Evolutionary conservation across 2,888 invertebrate genomes (phyloP).

Genomic region (Dasypogon diadema): DNA sequence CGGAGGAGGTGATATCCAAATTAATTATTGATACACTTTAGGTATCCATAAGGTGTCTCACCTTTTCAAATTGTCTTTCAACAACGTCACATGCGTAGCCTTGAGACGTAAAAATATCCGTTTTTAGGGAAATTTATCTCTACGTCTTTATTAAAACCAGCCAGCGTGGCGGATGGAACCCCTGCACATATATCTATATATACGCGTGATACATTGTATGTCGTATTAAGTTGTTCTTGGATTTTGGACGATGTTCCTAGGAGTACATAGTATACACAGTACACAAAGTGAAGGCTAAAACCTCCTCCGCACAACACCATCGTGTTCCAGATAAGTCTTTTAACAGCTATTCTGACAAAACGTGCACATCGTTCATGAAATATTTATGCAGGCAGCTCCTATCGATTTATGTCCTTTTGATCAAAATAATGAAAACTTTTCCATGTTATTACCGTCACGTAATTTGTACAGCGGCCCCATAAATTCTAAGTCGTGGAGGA

Average conservation of each 20-base stretch:
- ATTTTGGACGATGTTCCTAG: too few relatives aligned
- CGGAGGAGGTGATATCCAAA: neutral
- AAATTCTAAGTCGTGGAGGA: too few relatives aligned
- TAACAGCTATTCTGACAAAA: neutral
- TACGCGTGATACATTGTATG: neutral
- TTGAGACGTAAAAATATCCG: neutral
- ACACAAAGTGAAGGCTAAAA: neutral
- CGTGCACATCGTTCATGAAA: neutral
- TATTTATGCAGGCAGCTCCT: neutral
- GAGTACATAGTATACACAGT: neutral
- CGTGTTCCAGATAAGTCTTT: neutral
- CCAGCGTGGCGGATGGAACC: neutral
- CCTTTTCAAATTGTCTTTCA: neutral
- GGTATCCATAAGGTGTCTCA: neutral
- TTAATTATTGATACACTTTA: neutral
- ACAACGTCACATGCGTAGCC: neutral
- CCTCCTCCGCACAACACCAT: neutral
- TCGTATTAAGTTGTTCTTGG: too few relatives aligned
- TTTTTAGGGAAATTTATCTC: neutral
- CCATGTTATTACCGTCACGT: neutral
- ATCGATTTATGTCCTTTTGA: neutral
- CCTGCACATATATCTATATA: neutral
- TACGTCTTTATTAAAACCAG: neutral
- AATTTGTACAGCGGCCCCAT: too few relatives aligned
- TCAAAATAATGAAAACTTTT: neutral